phyloP scores from a whole-genome alignment of 2,113 vertebrate species.

The Leucopsar rothschildi region DNA sequence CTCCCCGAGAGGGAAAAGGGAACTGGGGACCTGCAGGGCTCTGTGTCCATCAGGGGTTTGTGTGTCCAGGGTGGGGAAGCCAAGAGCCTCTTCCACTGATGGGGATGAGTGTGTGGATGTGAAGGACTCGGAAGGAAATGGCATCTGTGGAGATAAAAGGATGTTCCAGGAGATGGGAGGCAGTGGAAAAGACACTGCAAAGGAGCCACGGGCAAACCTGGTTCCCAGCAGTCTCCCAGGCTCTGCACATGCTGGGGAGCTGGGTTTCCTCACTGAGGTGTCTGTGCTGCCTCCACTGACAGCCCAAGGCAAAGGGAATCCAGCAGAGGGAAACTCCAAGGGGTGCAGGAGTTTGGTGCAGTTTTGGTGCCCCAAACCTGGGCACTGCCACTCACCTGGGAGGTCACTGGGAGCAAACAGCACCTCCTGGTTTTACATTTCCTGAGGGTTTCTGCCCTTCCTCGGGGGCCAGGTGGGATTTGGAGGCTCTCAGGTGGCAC shows the following conservation, averaged over 20 bases:
- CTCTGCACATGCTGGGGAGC: background rate
- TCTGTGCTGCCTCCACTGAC: background rate
- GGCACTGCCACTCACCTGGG: background rate
- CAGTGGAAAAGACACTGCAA: background rate
- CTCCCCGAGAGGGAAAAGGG: background rate
- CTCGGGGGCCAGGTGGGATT: background rate
- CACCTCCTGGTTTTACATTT: background rate
- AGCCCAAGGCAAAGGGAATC: background rate
- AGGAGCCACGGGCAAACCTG: background rate
- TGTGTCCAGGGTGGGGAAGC: background rate
- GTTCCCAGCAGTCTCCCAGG: background rate
- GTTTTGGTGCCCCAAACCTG: too few relatives aligned
- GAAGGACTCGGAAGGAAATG: background rate
- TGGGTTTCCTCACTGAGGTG: background rate
- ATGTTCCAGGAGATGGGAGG: background rate
- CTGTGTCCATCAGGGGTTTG: background rate
- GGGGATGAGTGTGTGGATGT: background rate
- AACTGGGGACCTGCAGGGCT: background rate
- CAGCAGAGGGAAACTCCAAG: background rate
- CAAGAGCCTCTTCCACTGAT: background rate
- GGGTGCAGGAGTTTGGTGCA: background rate
- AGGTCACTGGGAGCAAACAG: background rate
- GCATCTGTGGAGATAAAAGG: background rate
- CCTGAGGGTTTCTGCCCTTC: background rate
- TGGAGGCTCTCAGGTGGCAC: background rate